Percentiles rank a stretch among this genome's conserved stretches.
These are phyloP conservation scores for Clarias magur DNA, from an alignment of 2,113 vertebrate genomes.

Conservation along the genomic window DNA sequence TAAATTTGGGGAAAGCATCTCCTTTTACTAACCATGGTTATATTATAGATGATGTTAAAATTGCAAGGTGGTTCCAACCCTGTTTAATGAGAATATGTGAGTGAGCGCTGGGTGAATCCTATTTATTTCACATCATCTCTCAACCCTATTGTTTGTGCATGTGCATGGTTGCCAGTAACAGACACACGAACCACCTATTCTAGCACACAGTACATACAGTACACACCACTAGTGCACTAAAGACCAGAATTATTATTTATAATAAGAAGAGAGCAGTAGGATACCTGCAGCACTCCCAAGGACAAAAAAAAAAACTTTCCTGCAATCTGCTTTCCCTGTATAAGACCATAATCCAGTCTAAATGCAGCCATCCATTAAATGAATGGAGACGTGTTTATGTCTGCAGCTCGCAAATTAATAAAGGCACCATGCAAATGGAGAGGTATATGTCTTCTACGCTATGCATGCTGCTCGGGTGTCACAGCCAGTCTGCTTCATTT, in stretches of 20 bases:
- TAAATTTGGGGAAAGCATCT: neutral
- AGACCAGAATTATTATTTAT: neutral
- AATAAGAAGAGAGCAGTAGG: neutral
- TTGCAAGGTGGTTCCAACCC: neutral
- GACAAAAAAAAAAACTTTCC: neutral
- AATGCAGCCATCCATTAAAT: constrained; percentile 24
- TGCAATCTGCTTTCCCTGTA: constrained; percentile 9
- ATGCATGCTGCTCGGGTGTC: constrained; percentile 14
- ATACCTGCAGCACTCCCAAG: neutral
- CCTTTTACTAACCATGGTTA: neutral
- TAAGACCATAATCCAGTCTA: neutral
- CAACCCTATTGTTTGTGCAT: neutral
- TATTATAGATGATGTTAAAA: neutral
- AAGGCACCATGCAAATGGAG: constrained; percentile 29
- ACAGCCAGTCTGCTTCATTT: constrained; percentile 22
- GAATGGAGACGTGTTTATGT: constrained; percentile 20
- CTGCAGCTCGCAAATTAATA: neutral
- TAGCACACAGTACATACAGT: neutral
- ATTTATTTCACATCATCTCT: neutral
- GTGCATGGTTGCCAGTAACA: neutral
- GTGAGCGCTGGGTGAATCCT: neutral
- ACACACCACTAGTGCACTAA: neutral
- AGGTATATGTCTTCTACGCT: neutral
- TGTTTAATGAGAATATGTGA: neutral
- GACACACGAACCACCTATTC: neutral